Percentiles rank a stretch among this genome's conserved stretches.
Conservation (phyloP, 2,113 vertebrate genomes). For the Mystacornis crossleyi region DNA sequence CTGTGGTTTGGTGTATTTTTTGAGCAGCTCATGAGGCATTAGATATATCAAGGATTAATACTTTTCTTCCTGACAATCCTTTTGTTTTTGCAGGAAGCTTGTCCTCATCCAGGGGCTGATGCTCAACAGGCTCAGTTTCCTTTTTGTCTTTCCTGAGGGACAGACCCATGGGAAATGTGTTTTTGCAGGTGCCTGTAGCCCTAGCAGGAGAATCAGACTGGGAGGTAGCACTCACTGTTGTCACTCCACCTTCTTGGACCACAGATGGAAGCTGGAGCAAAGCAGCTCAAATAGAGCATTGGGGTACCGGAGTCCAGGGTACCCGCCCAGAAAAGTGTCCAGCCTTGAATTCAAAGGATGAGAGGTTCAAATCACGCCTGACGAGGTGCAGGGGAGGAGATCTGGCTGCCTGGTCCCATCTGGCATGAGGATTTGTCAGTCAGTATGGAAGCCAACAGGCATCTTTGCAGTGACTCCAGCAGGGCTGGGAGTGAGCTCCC, state of each 20-base stretch:
- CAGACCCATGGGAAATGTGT: not conserved
- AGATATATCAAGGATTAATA: not conserved
- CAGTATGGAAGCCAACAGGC: not conserved
- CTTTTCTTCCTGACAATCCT: fast-evolving
- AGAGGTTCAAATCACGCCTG: not conserved
- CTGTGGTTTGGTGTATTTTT: not conserved
- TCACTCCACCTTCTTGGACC: not conserved
- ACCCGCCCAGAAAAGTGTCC: not conserved
- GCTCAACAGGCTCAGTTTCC: not conserved
- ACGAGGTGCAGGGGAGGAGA: not conserved
- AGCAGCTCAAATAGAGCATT: not conserved
- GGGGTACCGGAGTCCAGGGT: not conserved
- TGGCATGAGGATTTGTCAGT: not conserved
- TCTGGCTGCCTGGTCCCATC: not conserved
- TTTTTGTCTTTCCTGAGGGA: not conserved
- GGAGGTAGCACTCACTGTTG: not conserved
- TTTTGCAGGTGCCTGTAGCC: not conserved
- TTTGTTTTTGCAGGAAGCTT: not conserved
- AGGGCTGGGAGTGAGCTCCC: not conserved
- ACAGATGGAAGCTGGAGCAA: not conserved
- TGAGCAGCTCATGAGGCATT: not conserved
- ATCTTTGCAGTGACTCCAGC: not conserved
- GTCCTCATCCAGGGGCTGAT: not conserved
- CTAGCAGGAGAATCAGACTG: not conserved
- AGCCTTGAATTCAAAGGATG: not conserved